These are phyloP conservation scores for Coracias cyanogaster DNA, from an alignment of 2,797 vertebrate species.

Conservation along the genomic window DNA sequence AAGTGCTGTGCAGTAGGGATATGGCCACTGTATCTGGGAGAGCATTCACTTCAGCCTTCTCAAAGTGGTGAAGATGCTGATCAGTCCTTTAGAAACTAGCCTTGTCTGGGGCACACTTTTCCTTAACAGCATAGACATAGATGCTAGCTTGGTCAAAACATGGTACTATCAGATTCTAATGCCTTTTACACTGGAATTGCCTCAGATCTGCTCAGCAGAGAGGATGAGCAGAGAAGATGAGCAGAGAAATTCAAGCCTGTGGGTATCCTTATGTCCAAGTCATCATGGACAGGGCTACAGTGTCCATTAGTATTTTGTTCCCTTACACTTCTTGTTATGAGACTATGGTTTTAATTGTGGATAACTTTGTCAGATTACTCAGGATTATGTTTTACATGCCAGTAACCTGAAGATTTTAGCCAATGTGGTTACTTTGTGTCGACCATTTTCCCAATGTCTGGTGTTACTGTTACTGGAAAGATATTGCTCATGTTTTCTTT, in stretches of 20 bases:
- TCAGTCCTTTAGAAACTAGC: not conserved
- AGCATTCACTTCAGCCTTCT: not conserved
- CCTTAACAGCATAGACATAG: not conserved
- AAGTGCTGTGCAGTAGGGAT: not conserved
- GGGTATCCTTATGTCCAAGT: fast-evolving
- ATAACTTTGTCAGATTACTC: not conserved
- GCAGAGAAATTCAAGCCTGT: not conserved
- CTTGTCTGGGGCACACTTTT: not conserved
- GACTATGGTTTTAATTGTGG: not conserved
- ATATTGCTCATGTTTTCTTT: not conserved
- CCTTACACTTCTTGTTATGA: not conserved
- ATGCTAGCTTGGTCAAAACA: not conserved
- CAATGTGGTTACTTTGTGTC: not conserved
- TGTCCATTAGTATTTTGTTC: not conserved
- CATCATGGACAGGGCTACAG: not conserved
- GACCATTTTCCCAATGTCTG: not conserved
- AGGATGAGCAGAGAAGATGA: not conserved
- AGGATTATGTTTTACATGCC: not conserved
- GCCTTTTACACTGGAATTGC: not conserved
- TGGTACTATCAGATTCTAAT: not conserved
- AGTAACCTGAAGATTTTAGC: not conserved
- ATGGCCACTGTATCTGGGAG: fast-evolving
- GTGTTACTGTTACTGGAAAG: not conserved
- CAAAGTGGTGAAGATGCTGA: not conserved
- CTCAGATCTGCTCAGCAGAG: not conserved